Evolutionary conservation across 1,140 invertebrate species (phyloP).

Genomic region (Drosophila lini): DNA sequence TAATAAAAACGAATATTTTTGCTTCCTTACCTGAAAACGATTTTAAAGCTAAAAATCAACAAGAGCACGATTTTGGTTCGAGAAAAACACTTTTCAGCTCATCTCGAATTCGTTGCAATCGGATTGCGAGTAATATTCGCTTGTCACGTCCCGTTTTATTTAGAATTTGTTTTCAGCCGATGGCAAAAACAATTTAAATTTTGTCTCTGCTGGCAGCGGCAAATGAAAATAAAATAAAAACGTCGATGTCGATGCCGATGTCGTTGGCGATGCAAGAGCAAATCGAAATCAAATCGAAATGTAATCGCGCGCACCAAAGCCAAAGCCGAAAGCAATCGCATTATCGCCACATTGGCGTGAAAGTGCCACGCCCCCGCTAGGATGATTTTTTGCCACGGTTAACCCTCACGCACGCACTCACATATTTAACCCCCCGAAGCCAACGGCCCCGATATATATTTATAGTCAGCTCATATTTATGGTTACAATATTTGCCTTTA

Average conservation of each 20-base stretch:
- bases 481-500: conserved; percentile 82
- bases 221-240: conserved; percentile 63
- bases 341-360: conserved; percentile 81
- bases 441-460: conserved; percentile 63
- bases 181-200: conserved; percentile 81
- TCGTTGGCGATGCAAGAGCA: conserved; percentile 58
- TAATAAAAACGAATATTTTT: not conserved
- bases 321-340: conserved; percentile 80
- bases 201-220: conserved; percentile 61
- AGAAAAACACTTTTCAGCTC: conserved; percentile 14
- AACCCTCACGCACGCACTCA: conserved; percentile 42
- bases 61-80: not conserved
- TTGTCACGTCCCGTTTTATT: conserved; percentile 65
- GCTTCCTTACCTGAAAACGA: too few relatives aligned
- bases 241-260: conserved; percentile 20
- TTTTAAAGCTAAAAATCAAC: not conserved
- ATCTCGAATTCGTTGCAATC: conserved; percentile 51
- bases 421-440: conserved; percentile 18
- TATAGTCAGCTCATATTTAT: conserved; percentile 82
- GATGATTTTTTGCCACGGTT: conserved; percentile 9
- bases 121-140: conserved; percentile 30
- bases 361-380: conserved; percentile 62
- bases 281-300: conserved; percentile 82
- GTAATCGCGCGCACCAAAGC: conserved; percentile 78
- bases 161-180: conserved; percentile 64